Evolutionary conservation across 2,797 vertebrate species (phyloP), one percentile per base, ranked within the genome.

Genomic region (Merluccius polli): DNA sequence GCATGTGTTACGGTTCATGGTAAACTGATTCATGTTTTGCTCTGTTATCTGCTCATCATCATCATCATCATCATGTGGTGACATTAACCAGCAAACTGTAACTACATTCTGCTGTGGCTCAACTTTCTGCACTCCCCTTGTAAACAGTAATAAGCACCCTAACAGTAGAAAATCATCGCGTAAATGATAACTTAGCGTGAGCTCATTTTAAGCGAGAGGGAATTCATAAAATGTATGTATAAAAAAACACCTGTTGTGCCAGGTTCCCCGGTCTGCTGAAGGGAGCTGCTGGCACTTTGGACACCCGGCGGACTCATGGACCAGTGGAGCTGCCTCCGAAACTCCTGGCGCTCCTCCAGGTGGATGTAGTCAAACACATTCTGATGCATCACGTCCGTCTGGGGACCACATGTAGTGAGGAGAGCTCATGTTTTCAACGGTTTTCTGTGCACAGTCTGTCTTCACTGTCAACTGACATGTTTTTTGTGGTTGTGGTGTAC

Each of bases 381-480:
- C 87, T 99, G 98, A 89, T 98, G 96, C 96, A 98, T 96, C 83
- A 99, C 97, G 35, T 99, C 98, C 15, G 97, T 99, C 98, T 99
- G 93, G 67, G 67, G 29, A 69, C 2, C 24, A 31, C 52, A 59
- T 24, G n/a, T 24, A 1, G n/a, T 7, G 21, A 59, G 6, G 52
- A 59, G 7, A 9, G n/a, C n/a, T 21, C 3, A 16, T 16, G 12
- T 41, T 48, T 48, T 21, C 18, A 21, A n/a, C n/a, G n/a, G n/a
- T 35, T 35, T 35, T 35, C 33, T 35, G 33, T 3, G 3, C 3
- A 35, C 8, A 59, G n/a, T 59, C 52, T 24, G 52, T 2, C 52
- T 59, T 24, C 52, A 24, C 52, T 11, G n/a, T 59, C 52, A 4
- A 59, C 52, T 24, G 52, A n/a, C n/a, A n/a, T n/a, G n/a, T n/a